These are phyloP conservation scores for Miichthys miiuy DNA, from an alignment of 2,797 vertebrate genomes.

Conservation along the genomic window DNA sequence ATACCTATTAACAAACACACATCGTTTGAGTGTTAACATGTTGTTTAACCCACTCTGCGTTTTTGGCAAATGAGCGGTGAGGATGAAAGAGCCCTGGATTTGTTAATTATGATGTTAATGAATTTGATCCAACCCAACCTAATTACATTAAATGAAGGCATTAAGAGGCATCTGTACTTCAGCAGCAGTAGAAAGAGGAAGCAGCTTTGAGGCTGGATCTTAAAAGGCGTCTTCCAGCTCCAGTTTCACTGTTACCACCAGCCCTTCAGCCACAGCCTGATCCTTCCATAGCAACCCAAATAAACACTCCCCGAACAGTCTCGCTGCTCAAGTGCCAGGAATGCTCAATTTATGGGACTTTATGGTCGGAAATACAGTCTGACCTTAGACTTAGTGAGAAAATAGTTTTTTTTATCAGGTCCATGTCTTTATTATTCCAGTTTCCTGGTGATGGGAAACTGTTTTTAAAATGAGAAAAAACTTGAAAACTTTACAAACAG, in stretches of 20 bases:
- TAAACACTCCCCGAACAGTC: constrained; percentile 76
- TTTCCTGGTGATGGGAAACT: neutral
- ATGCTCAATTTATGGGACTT: constrained; percentile 47
- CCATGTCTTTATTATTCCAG: constrained; percentile 8
- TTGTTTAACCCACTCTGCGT: constrained; percentile 46
- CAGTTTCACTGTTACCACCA: constrained; percentile 65
- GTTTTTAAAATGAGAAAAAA: constrained; percentile 8
- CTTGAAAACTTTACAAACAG: constrained; percentile 14
- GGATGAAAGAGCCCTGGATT: constrained; percentile 39
- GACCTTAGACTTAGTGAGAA: constrained; percentile 14
- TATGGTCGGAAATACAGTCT: constrained; percentile 46
- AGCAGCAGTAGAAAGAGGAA: constrained; percentile 15
- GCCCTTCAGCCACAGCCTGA: constrained; percentile 71
- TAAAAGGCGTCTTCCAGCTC: constrained; percentile 67
- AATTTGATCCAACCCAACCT: constrained; percentile 54
- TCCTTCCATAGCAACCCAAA: constrained; percentile 83
- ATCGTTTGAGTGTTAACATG: constrained; percentile 52
- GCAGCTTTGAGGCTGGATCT: constrained; percentile 44
- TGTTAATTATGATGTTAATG: constrained; percentile 74
- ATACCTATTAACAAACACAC: constrained; percentile 35
- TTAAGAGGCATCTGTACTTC: constrained; percentile 42
- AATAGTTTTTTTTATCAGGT: constrained; percentile 15
- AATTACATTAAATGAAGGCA: constrained; percentile 66
- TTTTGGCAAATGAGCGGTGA: constrained; percentile 47
- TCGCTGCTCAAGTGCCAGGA: constrained; percentile 50